These are phyloP conservation scores for Rhopalosiphum maidis DNA, from an alignment of 1,140 invertebrate species.

Conservation along the genomic window DNA sequence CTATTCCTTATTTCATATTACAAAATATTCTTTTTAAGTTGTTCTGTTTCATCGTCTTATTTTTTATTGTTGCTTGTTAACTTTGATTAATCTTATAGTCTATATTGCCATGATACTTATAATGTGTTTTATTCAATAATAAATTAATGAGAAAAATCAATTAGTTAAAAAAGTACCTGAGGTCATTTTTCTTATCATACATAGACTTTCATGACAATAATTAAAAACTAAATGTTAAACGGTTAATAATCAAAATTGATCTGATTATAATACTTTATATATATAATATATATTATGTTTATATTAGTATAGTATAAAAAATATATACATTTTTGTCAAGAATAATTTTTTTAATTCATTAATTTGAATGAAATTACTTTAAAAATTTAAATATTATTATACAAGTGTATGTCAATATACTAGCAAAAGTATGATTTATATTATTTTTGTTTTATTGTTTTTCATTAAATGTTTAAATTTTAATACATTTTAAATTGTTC, in stretches of 20 bases:
- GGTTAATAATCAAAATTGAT: neutral
- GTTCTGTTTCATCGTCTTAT: neutral
- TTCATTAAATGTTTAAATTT: too few species aligned
- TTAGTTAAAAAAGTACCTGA: neutral
- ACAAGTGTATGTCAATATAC: too few species aligned
- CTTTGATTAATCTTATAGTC: neutral
- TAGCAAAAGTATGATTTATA: too few species aligned
- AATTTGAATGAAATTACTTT: too few species aligned
- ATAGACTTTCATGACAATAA: neutral
- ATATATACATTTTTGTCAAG: too few species aligned
- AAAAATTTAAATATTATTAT: too few species aligned
- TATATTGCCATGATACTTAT: neutral
- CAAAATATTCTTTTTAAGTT: neutral
- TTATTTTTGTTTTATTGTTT: too few species aligned
- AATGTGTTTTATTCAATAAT: slow-evolving; percentile 14
- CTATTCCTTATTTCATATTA: neutral
- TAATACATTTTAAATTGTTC: too few species aligned
- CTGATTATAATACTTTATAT: neutral
- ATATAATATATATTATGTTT: neutral
- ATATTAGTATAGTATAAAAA: too few species aligned
- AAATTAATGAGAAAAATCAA: neutral
- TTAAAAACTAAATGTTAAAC: neutral
- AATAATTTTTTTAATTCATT: too few species aligned
- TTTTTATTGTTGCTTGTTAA: neutral
- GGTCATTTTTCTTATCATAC: neutral